Evolutionary conservation across 2,888 invertebrate species (phyloP), one percentile per base, ranked within the genome.

Genomic region (Leucophenga maculata): DNA sequence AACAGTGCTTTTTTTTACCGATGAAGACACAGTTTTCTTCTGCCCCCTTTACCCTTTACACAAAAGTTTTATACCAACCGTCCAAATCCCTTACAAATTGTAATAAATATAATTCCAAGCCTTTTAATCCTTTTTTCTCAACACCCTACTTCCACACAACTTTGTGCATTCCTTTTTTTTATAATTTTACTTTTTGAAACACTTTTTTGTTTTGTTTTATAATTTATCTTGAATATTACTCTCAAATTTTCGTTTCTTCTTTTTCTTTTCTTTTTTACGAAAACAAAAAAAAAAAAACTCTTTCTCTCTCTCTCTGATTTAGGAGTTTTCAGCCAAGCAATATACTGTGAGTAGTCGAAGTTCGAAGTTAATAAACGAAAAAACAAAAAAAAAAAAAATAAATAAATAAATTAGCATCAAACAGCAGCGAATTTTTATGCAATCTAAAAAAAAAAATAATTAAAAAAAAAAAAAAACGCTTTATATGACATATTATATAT

Each of bases 301-400:
- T 11, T 9, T 39, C 39, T 39, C 39, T 39, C 39, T 78, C 78
- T 79, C 79, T 76, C 77, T 77, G 76, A 76, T 78, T 80, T 87
- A 87, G 87, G 87, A 87, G 83, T 88, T 87, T 86, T 86, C 87
- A 86, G 77, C 88, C 83, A 87, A 86, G 77, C 86, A 88, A 86
- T 88, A 87, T 86, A 87, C 87, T 87, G 87, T 87, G 87, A 87
- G 87, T 87, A 87, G 86, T 77, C 69, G 70, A 39, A 50, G 71
- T 59, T 57, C 46, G 46, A 26, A 55, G 55, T 59, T 55, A 22
- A 26, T 9, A 67, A 52, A 50, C 22, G 67, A 59, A 65, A 52
- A 26, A 59, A 65, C 39, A 26, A 68, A 68, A 65, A 68, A 39
- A 67, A 44, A 57, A 67, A 59, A 69, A 44, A 54, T 26, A 57